Percentiles rank a stretch among this genome's conserved stretches.
phyloP scores from a whole-genome alignment of 2,888 invertebrate species.

The Lycocerus yunnanus region DNA sequence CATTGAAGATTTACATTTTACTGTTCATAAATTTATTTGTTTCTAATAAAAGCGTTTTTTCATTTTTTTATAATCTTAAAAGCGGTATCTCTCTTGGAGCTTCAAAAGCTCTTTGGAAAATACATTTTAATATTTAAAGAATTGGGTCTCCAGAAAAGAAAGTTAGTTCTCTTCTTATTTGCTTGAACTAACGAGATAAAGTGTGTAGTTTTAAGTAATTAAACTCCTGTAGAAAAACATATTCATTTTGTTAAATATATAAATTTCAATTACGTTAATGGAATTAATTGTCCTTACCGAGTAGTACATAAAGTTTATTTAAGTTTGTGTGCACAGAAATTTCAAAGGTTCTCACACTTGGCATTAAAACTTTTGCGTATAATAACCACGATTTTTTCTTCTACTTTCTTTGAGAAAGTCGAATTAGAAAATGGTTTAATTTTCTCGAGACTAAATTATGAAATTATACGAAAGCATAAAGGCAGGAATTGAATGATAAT shows the following conservation, averaged over 20 bases:
- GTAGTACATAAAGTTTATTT: conserved; percentile 13
- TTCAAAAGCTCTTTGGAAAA: background rate
- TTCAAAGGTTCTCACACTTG: background rate
- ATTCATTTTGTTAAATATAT: conserved; percentile 5
- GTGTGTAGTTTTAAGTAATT: background rate
- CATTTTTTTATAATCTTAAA: no score
- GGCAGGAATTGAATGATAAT: background rate
- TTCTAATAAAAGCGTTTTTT: no score
- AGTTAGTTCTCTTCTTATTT: background rate
- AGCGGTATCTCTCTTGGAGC: no score
- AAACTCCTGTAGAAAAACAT: background rate
- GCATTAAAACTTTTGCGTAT: background rate
- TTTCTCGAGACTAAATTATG: background rate
- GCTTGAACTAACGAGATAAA: background rate
- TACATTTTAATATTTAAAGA: background rate
- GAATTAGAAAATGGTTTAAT: background rate
- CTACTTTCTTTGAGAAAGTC: background rate
- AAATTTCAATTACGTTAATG: conserved; percentile 15
- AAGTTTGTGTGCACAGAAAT: conserved; percentile 14
- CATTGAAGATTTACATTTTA: no score
- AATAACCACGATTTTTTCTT: background rate
- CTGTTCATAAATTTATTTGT: no score
- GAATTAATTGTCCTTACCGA: conserved; percentile 18
- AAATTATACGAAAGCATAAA: background rate
- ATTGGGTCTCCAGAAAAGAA: background rate